Evolutionary conservation across 2,888 invertebrate genomes (phyloP).

Genomic region (Plebejus melissa): DNA sequence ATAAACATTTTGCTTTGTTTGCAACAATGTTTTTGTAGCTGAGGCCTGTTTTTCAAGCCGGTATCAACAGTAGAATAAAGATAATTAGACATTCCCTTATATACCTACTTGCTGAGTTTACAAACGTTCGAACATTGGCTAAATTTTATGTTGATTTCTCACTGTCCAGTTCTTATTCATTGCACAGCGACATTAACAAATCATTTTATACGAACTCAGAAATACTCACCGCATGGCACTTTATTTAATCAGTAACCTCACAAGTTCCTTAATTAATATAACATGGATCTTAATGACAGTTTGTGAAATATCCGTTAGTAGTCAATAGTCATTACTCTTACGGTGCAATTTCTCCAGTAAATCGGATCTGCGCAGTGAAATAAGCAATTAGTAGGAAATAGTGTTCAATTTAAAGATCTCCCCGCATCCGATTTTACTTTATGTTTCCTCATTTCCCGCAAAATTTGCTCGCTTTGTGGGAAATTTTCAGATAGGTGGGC

Average conservation of each 20-base stretch:
- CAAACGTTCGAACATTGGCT: too few relatives aligned
- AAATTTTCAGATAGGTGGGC: not conserved
- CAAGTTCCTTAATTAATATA: not conserved
- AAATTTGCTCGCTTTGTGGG: not conserved
- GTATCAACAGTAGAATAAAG: too few relatives aligned
- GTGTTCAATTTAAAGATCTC: constrained; percentile 15
- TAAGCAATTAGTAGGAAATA: constrained; percentile 15
- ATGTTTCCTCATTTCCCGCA: not conserved
- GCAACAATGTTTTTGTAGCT: too few relatives aligned
- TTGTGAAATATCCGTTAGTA: not conserved
- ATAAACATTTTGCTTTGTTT: too few relatives aligned
- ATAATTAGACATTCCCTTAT: too few relatives aligned
- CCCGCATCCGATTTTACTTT: constrained; percentile 8
- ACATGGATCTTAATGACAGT: not conserved
- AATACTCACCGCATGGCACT: too few relatives aligned
- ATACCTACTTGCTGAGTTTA: too few relatives aligned
- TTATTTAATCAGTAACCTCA: not conserved
- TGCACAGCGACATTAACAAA: too few relatives aligned
- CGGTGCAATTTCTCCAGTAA: constrained; percentile 6
- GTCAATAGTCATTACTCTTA: not conserved
- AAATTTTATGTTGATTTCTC: too few relatives aligned
- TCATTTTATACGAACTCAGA: too few relatives aligned
- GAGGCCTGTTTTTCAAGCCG: too few relatives aligned
- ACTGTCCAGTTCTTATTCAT: too few relatives aligned
- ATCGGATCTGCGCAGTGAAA: constrained; percentile 6